Evolutionary conservation across 1,140 invertebrate genomes (phyloP), one percentile per base, ranked within the genome.

Genomic region (Zaprionus africanus): DNA sequence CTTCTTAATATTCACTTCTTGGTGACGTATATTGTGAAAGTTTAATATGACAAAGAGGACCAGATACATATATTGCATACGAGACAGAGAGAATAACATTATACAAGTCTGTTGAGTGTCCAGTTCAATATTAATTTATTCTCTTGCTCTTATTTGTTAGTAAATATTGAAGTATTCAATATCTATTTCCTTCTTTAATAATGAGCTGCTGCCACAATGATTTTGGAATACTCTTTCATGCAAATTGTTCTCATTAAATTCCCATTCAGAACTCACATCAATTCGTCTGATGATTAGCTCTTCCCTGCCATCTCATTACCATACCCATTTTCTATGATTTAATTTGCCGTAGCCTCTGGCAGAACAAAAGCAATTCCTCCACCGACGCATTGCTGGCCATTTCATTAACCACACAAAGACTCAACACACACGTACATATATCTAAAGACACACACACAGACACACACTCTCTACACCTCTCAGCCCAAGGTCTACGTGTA

Each of bases 351-450:
- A 22, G 28, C 49, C 51, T 56, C 26, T 41, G 38, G 26, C 13
- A 26, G 12, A 66, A 66, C 53, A 66, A 58, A 58, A 22, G 26
- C 64, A 17, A n/a, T 5, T 6, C 26, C 49, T 36, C 12, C 11
- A 17, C n/a, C 34, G 6, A 46, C 34, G 19, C 46, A 60, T 5
- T 73, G 63, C 58, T 69, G 58, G 58, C 65, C 59, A 61, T 75
- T 75, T 69, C 38, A 62, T 68, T 69, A 75, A 61, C 66, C 59
- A 62, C 53, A 63, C 53, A 60, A 54, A 38, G 56, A 15, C 56
- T 31, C 11, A 46, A 26, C 49, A 28, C n/a, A 41, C 15, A 56
- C 17, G 5, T 17, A 13, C 49, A 57, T 26, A 51, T 19, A 22
- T 22, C 11, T 17, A 19, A 17, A 17, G 11, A 24, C n/a, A 41